Conservation (phyloP, 2,888 invertebrate genomes). For the Tiliacea citrago region DNA sequence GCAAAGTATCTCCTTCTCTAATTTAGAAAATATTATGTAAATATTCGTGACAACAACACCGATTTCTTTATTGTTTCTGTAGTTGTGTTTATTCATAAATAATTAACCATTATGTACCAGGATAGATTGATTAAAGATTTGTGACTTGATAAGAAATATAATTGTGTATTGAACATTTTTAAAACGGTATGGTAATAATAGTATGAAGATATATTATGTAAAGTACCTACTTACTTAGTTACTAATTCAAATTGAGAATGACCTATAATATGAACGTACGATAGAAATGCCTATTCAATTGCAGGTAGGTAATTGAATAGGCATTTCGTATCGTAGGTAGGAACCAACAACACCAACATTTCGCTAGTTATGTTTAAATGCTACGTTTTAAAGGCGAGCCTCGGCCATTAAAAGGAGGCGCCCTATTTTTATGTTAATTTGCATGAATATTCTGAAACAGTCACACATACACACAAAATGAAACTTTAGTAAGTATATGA, state of each 20-base stretch:
- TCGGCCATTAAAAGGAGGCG: too few relatives aligned
- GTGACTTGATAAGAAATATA: slow-evolving; percentile 27
- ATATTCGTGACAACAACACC: not conserved
- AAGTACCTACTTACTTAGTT: not conserved
- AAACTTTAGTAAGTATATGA: too few relatives aligned
- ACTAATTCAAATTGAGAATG: not conserved
- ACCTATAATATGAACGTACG: not conserved
- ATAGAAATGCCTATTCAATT: too few relatives aligned
- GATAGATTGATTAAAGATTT: slow-evolving; percentile 15
- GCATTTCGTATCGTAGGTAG: not conserved
- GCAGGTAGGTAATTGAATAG: not conserved
- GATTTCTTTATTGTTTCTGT: not conserved
- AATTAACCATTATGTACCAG: slow-evolving; percentile 31
- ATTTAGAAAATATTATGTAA: not conserved
- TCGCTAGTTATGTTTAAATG: not conserved
- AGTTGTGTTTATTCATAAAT: not conserved
- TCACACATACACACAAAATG: too few relatives aligned
- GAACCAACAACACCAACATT: not conserved
- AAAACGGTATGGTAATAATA: slow-evolving; percentile 4
- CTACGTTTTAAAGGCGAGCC: too few relatives aligned
- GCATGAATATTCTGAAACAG: too few relatives aligned
- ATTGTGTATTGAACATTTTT: slow-evolving; percentile 10
- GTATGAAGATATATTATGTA: not conserved
- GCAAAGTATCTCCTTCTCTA: not conserved
- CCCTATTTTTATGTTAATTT: too few relatives aligned